These are phyloP conservation scores for Mohoua ochrocephala DNA, from an alignment of 2,113 vertebrate genomes.

Conservation along the genomic window DNA sequence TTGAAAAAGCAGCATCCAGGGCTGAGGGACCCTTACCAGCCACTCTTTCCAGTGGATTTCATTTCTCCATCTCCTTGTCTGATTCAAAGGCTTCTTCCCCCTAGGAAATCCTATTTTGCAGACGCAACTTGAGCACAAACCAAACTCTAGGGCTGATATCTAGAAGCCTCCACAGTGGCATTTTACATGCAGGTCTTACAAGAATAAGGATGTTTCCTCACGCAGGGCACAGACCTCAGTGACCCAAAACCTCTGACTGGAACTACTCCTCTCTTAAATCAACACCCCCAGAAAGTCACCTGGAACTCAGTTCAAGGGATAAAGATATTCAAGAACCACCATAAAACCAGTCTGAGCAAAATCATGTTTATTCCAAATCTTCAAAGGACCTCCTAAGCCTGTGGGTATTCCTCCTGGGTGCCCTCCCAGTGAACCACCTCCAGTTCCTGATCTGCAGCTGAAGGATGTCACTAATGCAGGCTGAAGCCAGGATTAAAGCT, in stretches of 20 bases:
- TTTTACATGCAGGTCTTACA: not conserved
- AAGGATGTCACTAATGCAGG: not conserved
- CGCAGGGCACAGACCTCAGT: not conserved
- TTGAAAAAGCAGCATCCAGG: not conserved
- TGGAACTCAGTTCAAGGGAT: not conserved
- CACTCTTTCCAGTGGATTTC: not conserved
- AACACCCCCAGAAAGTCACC: not conserved
- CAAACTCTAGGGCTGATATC: not conserved
- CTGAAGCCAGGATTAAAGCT: not conserved
- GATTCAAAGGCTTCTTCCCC: not conserved
- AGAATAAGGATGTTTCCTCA: not conserved
- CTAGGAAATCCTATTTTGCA: not conserved
- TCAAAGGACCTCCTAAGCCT: not conserved
- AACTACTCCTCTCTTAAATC: not conserved
- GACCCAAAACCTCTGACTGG: not conserved
- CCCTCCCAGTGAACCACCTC: not conserved
- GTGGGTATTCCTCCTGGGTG: not conserved
- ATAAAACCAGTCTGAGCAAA: not conserved
- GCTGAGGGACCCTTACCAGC: not conserved
- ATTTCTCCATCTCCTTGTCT: not conserved
- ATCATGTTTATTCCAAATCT: not conserved
- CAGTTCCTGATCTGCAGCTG: not conserved
- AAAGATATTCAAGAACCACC: not conserved
- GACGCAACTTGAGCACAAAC: not conserved
- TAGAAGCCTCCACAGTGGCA: not conserved